A percentile compares a stretch with the other conserved stretches of the same genome.
These are phyloP conservation scores for Drosophila ohnishii DNA, from an alignment of 1,140 invertebrate genomes.

Conservation along the genomic window DNA sequence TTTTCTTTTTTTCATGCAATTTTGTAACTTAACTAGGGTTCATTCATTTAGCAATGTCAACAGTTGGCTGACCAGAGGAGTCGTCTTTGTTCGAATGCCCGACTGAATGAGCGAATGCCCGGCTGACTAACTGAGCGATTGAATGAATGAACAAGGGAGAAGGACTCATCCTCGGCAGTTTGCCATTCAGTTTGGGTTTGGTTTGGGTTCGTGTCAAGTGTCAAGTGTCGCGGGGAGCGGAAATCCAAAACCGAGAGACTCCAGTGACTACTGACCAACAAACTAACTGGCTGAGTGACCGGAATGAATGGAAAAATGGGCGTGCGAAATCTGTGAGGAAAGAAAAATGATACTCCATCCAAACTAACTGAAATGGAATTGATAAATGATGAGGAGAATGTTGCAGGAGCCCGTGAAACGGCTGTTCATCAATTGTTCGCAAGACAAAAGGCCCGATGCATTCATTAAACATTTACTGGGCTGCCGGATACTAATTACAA, in stretches of 20 bases:
- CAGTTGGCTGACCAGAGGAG: conserved; percentile 76
- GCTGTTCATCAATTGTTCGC: conserved; percentile 36
- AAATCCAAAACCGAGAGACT: conserved; percentile 63
- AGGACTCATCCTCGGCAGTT: conserved; percentile 7
- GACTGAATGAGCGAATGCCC: conserved; percentile 45
- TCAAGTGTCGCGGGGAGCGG: conserved; percentile 54
- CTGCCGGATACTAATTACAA: conserved; percentile 38
- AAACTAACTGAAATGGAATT: conserved; percentile 58
- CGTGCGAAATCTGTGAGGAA: conserved; percentile 65
- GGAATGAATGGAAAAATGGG: conserved; percentile 42
- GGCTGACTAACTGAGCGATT: conserved; percentile 35
- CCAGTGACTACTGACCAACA: conserved; percentile 27
- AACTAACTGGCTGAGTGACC: conserved; percentile 33
- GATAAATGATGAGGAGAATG: conserved; percentile 69
- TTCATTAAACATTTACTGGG: conserved; percentile 55
- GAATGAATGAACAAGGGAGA: conserved; percentile 25
- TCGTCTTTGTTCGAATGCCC: conserved; percentile 62
- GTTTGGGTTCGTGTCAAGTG: conserved; percentile 73
- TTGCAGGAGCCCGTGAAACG: conserved; percentile 24
- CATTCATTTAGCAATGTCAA: conserved; percentile 82
- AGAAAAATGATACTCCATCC: conserved; percentile 70
- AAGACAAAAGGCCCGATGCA: conserved; percentile 38
- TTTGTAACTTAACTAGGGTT: conserved; percentile 77
- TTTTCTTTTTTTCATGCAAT: conserved; percentile 44
- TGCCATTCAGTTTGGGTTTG: conserved; percentile 28